Base-by-base conservation (phyloP, 2,113 vertebrate species). In the Neotragus moschatus region DNA sequence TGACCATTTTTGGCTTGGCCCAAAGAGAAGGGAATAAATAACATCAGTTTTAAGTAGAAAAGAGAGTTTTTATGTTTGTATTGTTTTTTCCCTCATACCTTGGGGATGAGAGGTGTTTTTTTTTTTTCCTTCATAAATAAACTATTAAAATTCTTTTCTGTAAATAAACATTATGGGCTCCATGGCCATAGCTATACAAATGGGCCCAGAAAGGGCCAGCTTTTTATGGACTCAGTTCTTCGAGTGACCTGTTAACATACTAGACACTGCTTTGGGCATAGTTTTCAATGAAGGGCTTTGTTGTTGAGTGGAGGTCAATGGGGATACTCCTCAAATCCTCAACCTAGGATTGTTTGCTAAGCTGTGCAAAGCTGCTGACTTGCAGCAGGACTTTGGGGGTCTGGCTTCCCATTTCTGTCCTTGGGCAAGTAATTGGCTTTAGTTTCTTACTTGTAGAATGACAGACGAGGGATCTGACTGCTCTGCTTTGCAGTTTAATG, bases 1-100 rank as follows among this genome's bases (percentile, higher is more conserved):
- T 73, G 53, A 36, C 47, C 23, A 6, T 56, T 49, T 96, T 96
- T 93, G 82, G 17, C 60, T 61, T 91, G 58, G 33, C 39, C 45
- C 47, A 63, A 87, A 19, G 75, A 56, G 85, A 91, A 55, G 43
- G 66, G 15, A 61, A 30, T n/a, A 51, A 61, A 33, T n/a, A 51
- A 73, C 11, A 56, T 9, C 43, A 56, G 1, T 92, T 95, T 97
- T 92, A 47, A 60, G 58, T 61, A 82, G 47, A 51, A 39, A 87
- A 56, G 14, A 80, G 12, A 47, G 19, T 60, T 94, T 86, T 66
- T 66, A n/a, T 28, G 14, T 92, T 60, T 55, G 7, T 73, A 3
- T 47, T n/a, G 19, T 17, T 55, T 39, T 2, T 0, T 1, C 47
- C 14, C 39, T 33, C 7, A 8, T 73, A n/a, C 16, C n/a, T 75